Percentiles rank a stretch among this genome's conserved stretches.
Conservation (phyloP, 2,113 vertebrate genomes). For the Myiozetetes cayanensis region DNA sequence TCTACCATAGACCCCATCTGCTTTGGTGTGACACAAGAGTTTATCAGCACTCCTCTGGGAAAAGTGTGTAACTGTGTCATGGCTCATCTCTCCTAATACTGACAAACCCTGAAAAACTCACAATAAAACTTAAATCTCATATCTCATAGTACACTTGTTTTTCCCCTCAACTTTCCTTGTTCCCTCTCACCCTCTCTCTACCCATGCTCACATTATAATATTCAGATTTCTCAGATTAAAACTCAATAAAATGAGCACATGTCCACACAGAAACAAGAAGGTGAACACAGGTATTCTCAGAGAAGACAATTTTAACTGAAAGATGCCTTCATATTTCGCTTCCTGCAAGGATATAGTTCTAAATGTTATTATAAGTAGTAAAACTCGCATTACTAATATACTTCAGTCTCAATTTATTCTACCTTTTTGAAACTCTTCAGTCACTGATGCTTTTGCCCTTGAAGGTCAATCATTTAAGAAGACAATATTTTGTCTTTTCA, state of each 20-base stretch:
- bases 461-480: constrained; percentile 40
- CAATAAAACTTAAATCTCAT: background rate
- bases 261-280: background rate
- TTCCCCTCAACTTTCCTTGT: background rate
- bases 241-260: background rate
- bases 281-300: background rate
- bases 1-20: background rate
- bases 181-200: background rate
- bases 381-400: background rate
- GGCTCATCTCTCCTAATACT: background rate
- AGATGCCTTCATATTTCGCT: background rate
- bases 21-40: background rate
- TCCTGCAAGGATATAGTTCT: background rate
- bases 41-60: background rate
- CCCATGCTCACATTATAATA: background rate
- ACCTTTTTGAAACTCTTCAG: background rate
- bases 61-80: background rate
- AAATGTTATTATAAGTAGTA: background rate
- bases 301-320: background rate
- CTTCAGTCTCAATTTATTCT: background rate
- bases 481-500: constrained; percentile 44
- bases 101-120: background rate
- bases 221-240: background rate
- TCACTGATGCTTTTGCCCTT: background rate
- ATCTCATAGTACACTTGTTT: background rate